Base-by-base conservation (phyloP, 2,113 vertebrate genomes). In the Brachyhypopomus occidentalis region DNA sequence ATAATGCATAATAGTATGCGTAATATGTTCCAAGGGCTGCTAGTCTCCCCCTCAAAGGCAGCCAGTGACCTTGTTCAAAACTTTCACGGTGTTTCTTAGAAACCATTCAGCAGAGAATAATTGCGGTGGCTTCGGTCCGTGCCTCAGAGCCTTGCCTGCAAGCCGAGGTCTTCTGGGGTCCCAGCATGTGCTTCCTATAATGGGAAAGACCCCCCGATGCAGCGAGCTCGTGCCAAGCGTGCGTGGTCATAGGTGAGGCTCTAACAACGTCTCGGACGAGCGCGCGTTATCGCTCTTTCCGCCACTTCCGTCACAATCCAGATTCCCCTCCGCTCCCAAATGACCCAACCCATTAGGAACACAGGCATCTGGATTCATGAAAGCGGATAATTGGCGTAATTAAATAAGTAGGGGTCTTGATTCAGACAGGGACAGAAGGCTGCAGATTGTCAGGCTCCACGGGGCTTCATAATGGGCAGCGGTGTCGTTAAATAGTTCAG, bases 331-430 rank as follows among this genome's bases (percentile, higher is more conserved):
- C 7, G 27, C 30, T 48, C 55, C 23, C 59, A 27, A 16, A 16
- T 48, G 22, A 63, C 14, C 25, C 22, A 52, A 66, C 8, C 19
- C 23, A 63, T 77, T 62, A 66, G 45, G n/a, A 23, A 52, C 41
- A 14, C n/a, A 41, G 38, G 45, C 60, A 66, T 77, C 60, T 77
- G 75, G 59, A 19, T 25, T n/a, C 60, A 52, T 66, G 23, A 52
- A 77, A 9, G 75, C 5, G 38, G 60, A 66, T 77, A 2, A 63
- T 48, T 76, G 64, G 12, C 36, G 48, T 60, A 62, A 77, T 82
- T 77, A 72, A 67, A 82, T 77, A 36, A 77, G 48, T 8, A 72
- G 62, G 25, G 69, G 58, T 22, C 64, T 70, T 25, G 20, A 67
- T 59, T 72, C 66, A 72, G 73, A 69, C 19, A 34, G 55, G n/a